phyloP scores from a whole-genome alignment of 1,140 invertebrate species.

The Babylonia areolata region DNA sequence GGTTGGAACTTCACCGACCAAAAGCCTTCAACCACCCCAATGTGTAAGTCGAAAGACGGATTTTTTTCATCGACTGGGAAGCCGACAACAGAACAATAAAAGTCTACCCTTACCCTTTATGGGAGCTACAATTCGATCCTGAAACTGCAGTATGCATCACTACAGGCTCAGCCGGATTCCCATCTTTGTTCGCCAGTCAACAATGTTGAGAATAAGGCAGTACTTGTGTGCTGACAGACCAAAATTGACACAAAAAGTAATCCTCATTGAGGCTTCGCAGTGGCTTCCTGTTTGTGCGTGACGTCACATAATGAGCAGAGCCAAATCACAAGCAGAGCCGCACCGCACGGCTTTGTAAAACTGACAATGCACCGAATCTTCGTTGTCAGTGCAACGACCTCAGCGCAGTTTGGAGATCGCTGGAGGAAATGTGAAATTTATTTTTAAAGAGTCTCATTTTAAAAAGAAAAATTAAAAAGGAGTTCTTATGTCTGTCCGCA shows the following conservation, averaged over 20 bases:
- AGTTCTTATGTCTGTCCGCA: too few species aligned
- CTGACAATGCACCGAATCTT: not conserved
- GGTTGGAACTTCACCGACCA: too few species aligned
- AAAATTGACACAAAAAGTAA: conserved; percentile 29
- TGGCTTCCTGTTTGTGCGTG: conserved; percentile 41
- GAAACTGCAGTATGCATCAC: conserved; percentile 34
- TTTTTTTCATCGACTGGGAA: not conserved
- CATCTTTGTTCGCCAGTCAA: conserved; percentile 25
- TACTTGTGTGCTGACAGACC: not conserved
- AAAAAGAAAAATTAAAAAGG: too few species aligned
- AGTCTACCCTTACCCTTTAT: conserved; percentile 28
- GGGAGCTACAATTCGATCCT: conserved; percentile 17
- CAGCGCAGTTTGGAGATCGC: too few species aligned
- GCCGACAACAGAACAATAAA: not conserved
- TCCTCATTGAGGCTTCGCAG: conserved; percentile 23
- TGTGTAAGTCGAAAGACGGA: too few species aligned
- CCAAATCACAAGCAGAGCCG: conserved; percentile 23
- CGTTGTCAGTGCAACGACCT: not conserved
- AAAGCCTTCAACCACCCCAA: too few species aligned
- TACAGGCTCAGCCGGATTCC: not conserved
- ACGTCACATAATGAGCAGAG: conserved; percentile 34
- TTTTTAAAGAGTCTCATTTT: too few species aligned
- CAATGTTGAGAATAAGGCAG: not conserved
- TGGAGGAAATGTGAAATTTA: too few species aligned
- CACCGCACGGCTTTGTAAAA: not conserved